These are phyloP conservation scores for Seriola dumerili DNA, from an alignment of 2,113 vertebrate species.

Conservation along the genomic window DNA sequence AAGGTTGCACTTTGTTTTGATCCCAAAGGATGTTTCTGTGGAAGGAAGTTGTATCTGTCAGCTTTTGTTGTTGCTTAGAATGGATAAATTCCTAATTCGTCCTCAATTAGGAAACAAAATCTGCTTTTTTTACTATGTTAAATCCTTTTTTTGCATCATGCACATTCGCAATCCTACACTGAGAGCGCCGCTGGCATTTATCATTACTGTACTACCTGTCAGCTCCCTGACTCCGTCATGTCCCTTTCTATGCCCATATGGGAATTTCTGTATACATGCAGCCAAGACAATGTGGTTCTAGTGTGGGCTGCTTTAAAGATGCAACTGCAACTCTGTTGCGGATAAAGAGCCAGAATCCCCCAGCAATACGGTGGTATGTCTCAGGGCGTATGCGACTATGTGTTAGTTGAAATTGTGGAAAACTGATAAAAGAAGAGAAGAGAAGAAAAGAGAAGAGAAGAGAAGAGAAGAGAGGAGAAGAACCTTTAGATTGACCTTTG, in stretches of 20 bases:
- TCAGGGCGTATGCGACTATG: background rate
- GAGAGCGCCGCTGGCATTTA: conserved; percentile 39
- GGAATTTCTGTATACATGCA: conserved; percentile 42
- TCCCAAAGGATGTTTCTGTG: background rate
- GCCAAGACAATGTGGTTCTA: conserved; percentile 37
- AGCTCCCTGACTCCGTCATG: conserved; percentile 35
- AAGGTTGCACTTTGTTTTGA: conserved; percentile 15
- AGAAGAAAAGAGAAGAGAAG: conserved; percentile 10
- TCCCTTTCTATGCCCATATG: conserved; percentile 23
- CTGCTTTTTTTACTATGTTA: background rate
- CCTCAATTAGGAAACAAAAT: conserved; percentile 9
- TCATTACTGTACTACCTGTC: conserved; percentile 52
- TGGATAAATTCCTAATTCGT: background rate
- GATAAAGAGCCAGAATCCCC: background rate
- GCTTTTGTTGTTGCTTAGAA: conserved; percentile 31
- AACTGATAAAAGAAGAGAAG: background rate
- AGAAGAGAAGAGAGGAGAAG: conserved; percentile 17
- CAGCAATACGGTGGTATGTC: conserved; percentile 14
- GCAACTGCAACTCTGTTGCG: conserved; percentile 18
- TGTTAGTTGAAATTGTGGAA: conserved; percentile 25
- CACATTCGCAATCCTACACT: conserved; percentile 8
- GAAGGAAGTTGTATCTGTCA: conserved; percentile 4
- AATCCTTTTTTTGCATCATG: conserved; percentile 32
- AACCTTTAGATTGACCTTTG: conserved; percentile 72
- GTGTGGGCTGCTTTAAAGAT: conserved; percentile 48